Evolutionary conservation across 2,797 vertebrate genomes (phyloP).

Genomic region (Myotis vivesi): DNA sequence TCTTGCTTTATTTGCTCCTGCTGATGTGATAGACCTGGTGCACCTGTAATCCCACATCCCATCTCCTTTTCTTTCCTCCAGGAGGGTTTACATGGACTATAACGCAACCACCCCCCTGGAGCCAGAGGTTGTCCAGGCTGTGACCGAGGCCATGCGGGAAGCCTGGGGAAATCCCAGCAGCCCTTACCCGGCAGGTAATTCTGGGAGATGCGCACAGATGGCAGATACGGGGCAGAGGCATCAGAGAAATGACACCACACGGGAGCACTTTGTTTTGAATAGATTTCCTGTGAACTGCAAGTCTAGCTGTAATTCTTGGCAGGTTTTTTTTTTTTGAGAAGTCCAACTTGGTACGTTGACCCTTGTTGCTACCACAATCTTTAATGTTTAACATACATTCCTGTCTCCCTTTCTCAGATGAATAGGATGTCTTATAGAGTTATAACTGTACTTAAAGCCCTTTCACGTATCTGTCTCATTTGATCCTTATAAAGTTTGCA

Average conservation of each 20-base stretch:
- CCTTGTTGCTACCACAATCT: neutral
- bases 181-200: slow-evolving; percentile 89
- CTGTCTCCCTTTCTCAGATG: neutral
- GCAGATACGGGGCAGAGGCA: neutral
- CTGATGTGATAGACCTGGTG: rapidly evolving
- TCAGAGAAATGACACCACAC: neutral
- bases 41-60: rapidly evolving
- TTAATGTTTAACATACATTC: neutral
- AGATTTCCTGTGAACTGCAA: neutral
- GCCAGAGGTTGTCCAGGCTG: slow-evolving; percentile 86
- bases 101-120: slow-evolving; percentile 95
- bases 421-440: neutral
- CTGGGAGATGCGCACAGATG: neutral
- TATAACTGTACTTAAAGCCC: neutral
- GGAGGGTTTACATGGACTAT: slow-evolving; percentile 93
- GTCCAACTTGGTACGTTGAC: neutral
- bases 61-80: neutral
- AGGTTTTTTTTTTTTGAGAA: neutral
- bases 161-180: slow-evolving; percentile 99
- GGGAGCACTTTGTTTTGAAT: neutral
- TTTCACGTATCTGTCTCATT: rapidly evolving
- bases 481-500: neutral
- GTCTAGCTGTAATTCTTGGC: neutral
- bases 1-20: neutral
- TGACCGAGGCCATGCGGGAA: slow-evolving; percentile 88